Evolutionary conservation across 2,888 invertebrate genomes (phyloP), one percentile per base, ranked within the genome.

Genomic region (Lycocerus yunnanus): DNA sequence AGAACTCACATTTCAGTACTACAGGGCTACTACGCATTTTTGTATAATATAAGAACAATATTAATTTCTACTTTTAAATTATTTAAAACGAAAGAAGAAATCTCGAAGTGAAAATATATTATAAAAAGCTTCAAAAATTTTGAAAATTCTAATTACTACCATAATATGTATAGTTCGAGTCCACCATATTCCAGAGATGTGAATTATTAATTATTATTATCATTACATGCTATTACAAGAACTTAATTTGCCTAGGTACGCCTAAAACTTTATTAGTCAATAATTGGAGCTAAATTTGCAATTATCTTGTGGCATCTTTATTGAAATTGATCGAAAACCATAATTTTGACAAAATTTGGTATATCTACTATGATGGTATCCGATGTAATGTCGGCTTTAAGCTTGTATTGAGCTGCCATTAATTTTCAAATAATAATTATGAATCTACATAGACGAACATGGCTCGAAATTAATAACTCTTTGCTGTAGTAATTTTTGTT

Each of bases 211-310:
- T 43, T 43, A 43, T 43, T n/a, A 43, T 43, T n/a, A 43, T n/a
- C n/a, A 43, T 43, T 43, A 43, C 43, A 43, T 43, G n/a, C 43
- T n/a, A 43, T 43, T 43, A 43, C 43, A 43, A 43, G n/a, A 43
- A n/a, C 2, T 43, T n/a, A n/a, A 6, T 43, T 43, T 43, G n/a
- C n/a, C n/a, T 43, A 43, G n/a, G n/a, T 43, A n/a, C n/a, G 13
- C n/a, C n/a, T 43, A 43, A 43, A 43, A n/a, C n/a, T n/a, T 6
- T 43, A 43, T 43, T 43, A 43, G 43, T 43, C n/a, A 43, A 43
- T 85, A 71, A 72, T 65, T 66, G 65, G 20, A 69, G 77, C 73
- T 72, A 15, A 61, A 18, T 18, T 16, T 61, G 16, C 14, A 72
- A 67, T 24, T 14, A 43, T 43, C n/a, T 43, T 43, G 43, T 43